Percentiles rank a stretch among this genome's conserved stretches.
phyloP scores from a whole-genome alignment of 2,113 vertebrate species.

The Chionodraco myersi region DNA sequence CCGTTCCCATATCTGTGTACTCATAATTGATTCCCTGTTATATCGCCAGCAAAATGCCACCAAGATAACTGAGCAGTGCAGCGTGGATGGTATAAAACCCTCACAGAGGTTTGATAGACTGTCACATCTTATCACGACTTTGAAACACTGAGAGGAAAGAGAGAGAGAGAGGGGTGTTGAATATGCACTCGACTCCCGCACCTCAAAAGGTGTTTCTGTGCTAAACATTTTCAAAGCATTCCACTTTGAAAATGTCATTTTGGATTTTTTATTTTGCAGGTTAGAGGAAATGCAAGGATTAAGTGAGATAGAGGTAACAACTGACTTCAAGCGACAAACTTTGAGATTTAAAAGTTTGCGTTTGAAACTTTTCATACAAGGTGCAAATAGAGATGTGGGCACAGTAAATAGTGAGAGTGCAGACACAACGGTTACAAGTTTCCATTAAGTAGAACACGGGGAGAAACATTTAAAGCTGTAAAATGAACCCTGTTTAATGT shows the following conservation, averaged over 20 bases:
- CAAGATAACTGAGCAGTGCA: conserved; percentile 78
- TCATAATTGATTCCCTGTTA: conserved; percentile 86
- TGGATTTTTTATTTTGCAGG: conserved; percentile 60
- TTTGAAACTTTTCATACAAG: conserved; percentile 60
- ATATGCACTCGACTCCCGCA: conserved; percentile 69
- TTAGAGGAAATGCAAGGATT: conserved; percentile 62
- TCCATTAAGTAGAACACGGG: conserved; percentile 52
- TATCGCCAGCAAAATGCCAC: conserved; percentile 80
- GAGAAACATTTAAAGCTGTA: conserved; percentile 2
- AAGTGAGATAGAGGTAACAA: conserved; percentile 67
- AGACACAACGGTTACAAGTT: conserved; percentile 23
- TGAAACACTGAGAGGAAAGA: conserved; percentile 75
- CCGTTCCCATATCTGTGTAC: conserved; percentile 81
- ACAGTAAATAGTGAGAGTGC: conserved; percentile 19
- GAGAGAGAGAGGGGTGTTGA: conserved; percentile 43
- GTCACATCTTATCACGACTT: conserved; percentile 84
- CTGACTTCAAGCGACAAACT: conserved; percentile 71
- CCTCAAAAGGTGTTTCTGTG: conserved; percentile 76
- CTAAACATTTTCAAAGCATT: conserved; percentile 76
- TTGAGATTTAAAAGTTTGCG: conserved; percentile 65
- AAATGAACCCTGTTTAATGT: conserved; percentile 3
- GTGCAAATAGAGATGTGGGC: conserved; percentile 40
- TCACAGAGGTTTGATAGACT: conserved; percentile 79
- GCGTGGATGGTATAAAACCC: conserved; percentile 70
- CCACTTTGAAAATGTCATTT: conserved; percentile 72